Conservation (phyloP, 2,113 vertebrate genomes). For the Theristicus caerulescens region DNA sequence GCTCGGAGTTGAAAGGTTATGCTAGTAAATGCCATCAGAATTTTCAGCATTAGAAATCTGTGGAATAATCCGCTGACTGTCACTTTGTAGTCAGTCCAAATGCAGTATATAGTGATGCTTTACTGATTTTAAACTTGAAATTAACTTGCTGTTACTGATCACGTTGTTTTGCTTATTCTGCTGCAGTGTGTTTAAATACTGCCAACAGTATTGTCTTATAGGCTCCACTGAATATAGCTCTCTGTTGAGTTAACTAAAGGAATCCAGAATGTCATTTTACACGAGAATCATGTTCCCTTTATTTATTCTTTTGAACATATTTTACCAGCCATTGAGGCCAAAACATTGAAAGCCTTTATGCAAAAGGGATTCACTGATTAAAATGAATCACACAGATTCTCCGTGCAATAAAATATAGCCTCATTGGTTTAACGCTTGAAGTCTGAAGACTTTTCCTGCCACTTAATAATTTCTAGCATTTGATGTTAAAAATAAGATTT, state of each 20-base stretch:
- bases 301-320: conserved; percentile 72
- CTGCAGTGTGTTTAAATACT: conserved; percentile 10
- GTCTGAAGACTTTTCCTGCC: conserved; percentile 30
- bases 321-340: conserved; percentile 64
- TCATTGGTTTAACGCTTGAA: conserved; percentile 39
- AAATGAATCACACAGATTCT: conserved; percentile 42
- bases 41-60: conserved; percentile 78
- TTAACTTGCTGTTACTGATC: conserved; percentile 67
- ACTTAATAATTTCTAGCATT: conserved; percentile 65
- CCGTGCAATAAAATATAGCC: conserved; percentile 35
- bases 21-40: conserved; percentile 83
- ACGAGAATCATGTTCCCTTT: conserved; percentile 57
- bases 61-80: conserved; percentile 73
- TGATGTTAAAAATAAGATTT: conserved; percentile 46
- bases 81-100: conserved; percentile 71
- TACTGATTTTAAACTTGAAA: conserved; percentile 60
- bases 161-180: conserved; percentile 46
- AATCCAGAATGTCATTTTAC: conserved; percentile 44
- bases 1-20: conserved; percentile 85
- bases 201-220: conserved; percentile 43
- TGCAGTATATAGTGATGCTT: conserved; percentile 25
- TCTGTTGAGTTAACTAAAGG: conserved; percentile 52
- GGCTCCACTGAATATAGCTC: conserved; percentile 26
- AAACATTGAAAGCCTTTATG: conserved; percentile 64
- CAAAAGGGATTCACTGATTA: conserved; percentile 45